Evolutionary conservation across 2,113 vertebrate genomes (phyloP).

Genomic region (Labeo catla): DNA sequence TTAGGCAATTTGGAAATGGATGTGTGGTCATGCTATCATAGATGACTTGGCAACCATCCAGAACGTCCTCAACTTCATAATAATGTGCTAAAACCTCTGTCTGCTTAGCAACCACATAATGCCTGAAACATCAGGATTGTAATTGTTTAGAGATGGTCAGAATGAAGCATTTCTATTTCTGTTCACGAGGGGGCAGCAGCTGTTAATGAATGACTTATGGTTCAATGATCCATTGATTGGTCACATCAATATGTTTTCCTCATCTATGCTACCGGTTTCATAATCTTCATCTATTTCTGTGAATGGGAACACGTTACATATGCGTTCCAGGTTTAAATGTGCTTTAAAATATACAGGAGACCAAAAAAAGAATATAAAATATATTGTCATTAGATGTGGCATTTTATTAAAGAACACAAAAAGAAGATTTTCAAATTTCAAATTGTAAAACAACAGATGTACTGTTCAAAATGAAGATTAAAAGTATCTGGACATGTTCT

Average conservation of each 20-base stretch:
- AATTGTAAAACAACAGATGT: neutral
- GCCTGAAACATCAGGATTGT: neutral
- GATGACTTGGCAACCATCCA: neutral
- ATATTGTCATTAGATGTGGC: no score
- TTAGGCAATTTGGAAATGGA: no score
- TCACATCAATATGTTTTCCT: neutral
- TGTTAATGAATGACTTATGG: neutral
- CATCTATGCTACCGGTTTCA: neutral
- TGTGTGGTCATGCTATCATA: neutral
- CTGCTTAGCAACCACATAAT: neutral
- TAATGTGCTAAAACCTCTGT: neutral
- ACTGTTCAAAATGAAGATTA: neutral
- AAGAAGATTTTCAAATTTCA: neutral
- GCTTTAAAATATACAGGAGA: neutral
- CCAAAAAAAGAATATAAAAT: neutral
- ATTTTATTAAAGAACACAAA: neutral
- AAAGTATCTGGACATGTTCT: neutral
- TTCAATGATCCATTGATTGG: neutral
- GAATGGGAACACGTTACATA: neutral
- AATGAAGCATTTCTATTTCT: neutral
- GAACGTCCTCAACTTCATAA: neutral
- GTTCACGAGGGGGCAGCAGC: conserved; percentile 52
- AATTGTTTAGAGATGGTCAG: neutral
- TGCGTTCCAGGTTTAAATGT: neutral
- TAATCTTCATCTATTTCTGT: neutral